phyloP scores from a whole-genome alignment of 2,113 vertebrate species.

The Gallinago undulata region DNA sequence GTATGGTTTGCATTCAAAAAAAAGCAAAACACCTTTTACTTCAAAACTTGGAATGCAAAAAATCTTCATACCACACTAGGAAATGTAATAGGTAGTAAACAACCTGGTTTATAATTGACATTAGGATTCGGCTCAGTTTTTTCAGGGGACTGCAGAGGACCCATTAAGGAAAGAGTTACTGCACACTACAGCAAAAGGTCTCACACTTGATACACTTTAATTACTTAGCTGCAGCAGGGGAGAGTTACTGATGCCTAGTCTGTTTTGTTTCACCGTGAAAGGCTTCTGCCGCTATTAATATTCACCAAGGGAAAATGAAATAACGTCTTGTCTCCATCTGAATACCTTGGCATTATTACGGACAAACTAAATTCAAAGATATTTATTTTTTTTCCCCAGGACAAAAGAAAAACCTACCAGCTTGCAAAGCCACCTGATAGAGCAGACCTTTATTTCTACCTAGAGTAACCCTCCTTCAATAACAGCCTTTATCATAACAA shows the following conservation, averaged over 20 bases:
- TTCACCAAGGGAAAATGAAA: slow-evolving; percentile 24
- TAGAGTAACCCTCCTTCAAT: accelerated
- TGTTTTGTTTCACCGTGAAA: slow-evolving; percentile 8
- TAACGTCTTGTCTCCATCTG: background rate
- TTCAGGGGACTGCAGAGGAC: background rate
- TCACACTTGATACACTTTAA: slow-evolving; percentile 1
- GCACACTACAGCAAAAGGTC: background rate
- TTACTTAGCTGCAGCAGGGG: background rate
- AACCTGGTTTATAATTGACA: background rate
- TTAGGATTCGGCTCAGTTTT: background rate
- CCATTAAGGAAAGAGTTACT: background rate
- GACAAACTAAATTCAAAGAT: background rate
- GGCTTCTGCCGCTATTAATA: slow-evolving; percentile 19
- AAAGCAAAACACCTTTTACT: background rate
- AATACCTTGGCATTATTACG: background rate
- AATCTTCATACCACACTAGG: background rate
- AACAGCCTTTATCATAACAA: accelerated
- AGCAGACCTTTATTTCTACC: background rate
- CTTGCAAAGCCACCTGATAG: background rate
- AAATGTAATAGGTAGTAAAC: background rate
- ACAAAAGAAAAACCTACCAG: background rate
- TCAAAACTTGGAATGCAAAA: background rate
- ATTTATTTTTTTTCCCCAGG: background rate
- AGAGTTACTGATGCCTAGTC: background rate
- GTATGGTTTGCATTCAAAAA: background rate